These are phyloP conservation scores for Dysdera silvatica DNA, from an alignment of 1,140 invertebrate species.

Conservation along the genomic window DNA sequence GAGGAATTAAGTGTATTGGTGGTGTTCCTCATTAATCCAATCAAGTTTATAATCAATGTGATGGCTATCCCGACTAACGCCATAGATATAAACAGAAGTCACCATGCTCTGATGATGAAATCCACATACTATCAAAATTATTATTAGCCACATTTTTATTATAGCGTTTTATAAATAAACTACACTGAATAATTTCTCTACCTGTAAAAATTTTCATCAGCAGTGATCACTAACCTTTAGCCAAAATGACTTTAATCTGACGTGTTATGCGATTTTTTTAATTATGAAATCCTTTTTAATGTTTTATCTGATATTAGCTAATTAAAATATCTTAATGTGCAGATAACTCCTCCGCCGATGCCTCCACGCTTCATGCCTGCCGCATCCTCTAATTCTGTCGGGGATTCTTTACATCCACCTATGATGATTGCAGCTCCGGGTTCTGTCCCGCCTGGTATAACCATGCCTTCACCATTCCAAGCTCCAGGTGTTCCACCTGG, in stretches of 20 bases:
- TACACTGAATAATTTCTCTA: not conserved
- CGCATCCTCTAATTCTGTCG: conserved; percentile 5
- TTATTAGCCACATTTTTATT: no score
- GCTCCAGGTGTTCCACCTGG: conserved; percentile 6
- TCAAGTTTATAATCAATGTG: no score
- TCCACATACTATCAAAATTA: no score
- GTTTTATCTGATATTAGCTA: not conserved
- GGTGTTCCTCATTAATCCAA: no score
- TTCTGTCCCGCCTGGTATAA: conserved; percentile 10
- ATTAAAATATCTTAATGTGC: not conserved
- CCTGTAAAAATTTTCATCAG: not conserved
- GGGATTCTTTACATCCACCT: conserved; percentile 20
- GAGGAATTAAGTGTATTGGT: no score
- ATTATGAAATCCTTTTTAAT: not conserved
- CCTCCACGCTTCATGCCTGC: conserved; percentile 22
- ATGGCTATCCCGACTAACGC: no score
- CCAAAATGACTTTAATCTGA: not conserved
- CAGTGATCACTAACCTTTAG: not conserved
- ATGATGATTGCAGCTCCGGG: conserved; percentile 25
- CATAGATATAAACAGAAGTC: no score
- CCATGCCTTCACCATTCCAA: conserved; percentile 11
- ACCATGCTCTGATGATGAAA: no score
- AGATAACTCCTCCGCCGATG: conserved; percentile 23
- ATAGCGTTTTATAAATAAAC: no score
- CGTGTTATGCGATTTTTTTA: not conserved